Percentiles rank a stretch among this genome's conserved stretches.
Conservation (phyloP, 2,888 invertebrate genomes). For the Habroteleia sp. region DNA sequence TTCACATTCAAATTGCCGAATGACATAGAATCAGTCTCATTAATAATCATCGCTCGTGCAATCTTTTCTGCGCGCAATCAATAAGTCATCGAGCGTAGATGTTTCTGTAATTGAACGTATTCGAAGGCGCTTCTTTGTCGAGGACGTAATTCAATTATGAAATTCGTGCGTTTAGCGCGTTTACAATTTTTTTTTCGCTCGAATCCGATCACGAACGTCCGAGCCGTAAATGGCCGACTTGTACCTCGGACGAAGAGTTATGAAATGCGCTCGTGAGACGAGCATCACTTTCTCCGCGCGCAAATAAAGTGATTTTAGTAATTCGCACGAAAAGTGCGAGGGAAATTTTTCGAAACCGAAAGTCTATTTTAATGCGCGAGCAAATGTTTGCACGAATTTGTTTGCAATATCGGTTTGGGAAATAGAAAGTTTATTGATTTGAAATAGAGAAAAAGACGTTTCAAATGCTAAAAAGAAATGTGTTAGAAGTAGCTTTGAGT, state of each 20-base stretch:
- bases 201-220: slow-evolving; percentile 21
- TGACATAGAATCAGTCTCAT: slow-evolving; percentile 11
- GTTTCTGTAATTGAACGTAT: slow-evolving; percentile 13
- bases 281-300: slow-evolving; percentile 55
- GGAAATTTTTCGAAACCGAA: slow-evolving; percentile 25
- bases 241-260: slow-evolving; percentile 49
- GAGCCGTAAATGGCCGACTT: slow-evolving; percentile 57
- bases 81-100: slow-evolving; percentile 8
- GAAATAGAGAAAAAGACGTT: too few species aligned
- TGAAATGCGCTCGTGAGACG: slow-evolving; percentile 38
- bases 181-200: slow-evolving; percentile 2
- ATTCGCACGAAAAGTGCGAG: slow-evolving; percentile 39
- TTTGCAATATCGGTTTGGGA: too few species aligned
- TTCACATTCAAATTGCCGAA: slow-evolving; percentile 15
- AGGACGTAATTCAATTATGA: slow-evolving; percentile 28
- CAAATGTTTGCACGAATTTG: slow-evolving; percentile 4
- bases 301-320: slow-evolving; percentile 46
- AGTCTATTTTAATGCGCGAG: slow-evolving; percentile 4
- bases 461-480: too few species aligned
- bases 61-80: background rate
- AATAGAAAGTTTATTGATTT: too few species aligned
- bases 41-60: slow-evolving; percentile 15
- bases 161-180: slow-evolving; percentile 10
- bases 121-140: background rate
- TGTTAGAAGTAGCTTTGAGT: too few species aligned